Percentiles rank a stretch among this genome's conserved stretches.
phyloP scores from a whole-genome alignment of 2,797 vertebrate genomes.

The Brotogeris chrysoptera region DNA sequence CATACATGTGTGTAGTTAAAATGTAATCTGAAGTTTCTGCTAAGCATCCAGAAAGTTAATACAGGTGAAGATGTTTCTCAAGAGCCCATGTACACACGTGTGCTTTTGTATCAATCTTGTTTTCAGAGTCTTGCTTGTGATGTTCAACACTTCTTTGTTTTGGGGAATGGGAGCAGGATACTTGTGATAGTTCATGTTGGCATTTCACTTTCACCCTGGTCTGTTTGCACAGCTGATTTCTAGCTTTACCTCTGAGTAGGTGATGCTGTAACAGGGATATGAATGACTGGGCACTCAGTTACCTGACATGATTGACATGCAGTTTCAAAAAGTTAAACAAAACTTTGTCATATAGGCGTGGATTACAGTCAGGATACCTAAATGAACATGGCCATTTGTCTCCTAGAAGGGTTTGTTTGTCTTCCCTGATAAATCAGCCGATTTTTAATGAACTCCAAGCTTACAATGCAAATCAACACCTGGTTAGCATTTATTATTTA shows the following conservation, averaged over 20 bases:
- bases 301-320: neutral
- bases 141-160: neutral
- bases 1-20: neutral
- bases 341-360: neutral
- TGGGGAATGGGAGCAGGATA: neutral
- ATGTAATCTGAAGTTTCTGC: neutral
- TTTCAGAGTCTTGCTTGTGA: neutral
- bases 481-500: neutral
- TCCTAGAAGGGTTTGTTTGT: constrained; percentile 9
- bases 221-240: neutral
- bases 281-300: neutral
- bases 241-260: neutral
- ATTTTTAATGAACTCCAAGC: neutral
- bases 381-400: neutral
- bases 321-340: neutral
- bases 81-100: accelerated
- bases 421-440: neutral
- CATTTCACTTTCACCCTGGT: neutral
- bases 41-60: neutral
- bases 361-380: neutral
- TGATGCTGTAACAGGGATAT: neutral
- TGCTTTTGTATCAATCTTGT: neutral
- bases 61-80: neutral
- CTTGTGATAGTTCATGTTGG: neutral
- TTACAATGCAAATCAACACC: neutral